These are phyloP conservation scores for Aleiodes sp. DNA, from an alignment of 1,140 invertebrate species.

Conservation along the genomic window DNA sequence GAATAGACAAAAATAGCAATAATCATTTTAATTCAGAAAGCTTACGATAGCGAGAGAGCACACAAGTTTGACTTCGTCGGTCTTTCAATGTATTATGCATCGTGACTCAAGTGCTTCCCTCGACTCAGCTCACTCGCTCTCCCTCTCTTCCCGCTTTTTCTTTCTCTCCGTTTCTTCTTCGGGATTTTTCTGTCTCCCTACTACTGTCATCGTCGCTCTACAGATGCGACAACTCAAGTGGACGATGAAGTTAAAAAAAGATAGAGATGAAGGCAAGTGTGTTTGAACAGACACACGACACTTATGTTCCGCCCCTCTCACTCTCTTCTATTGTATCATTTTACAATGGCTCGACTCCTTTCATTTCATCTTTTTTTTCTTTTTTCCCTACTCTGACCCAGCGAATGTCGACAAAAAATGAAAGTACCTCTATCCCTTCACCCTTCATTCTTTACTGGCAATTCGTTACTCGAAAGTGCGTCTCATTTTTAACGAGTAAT, in stretches of 20 bases:
- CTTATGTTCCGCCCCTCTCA: slow-evolving; percentile 48
- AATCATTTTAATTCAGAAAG: slow-evolving; percentile 2
- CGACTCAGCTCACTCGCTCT: not conserved
- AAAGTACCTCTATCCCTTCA: too few relatives aligned
- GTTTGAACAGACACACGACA: slow-evolving; percentile 60
- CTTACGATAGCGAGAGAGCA: not conserved
- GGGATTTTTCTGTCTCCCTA: not conserved
- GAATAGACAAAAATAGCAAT: not conserved
- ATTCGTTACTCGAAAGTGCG: not conserved
- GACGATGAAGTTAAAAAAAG: slow-evolving; percentile 20
- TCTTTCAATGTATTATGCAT: slow-evolving; percentile 43
- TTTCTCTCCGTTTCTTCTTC: not conserved
- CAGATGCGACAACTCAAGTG: not conserved
- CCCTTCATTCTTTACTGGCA: not conserved
- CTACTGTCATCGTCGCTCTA: not conserved
- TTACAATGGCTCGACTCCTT: slow-evolving; percentile 44
- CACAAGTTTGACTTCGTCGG: not conserved
- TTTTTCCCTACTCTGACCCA: not conserved
- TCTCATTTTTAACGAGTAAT: not conserved
- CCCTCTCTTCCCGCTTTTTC: not conserved
- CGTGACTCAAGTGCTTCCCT: slow-evolving; percentile 39
- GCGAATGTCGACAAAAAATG: not conserved
- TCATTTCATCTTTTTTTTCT: not conserved
- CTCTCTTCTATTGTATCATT: slow-evolving; percentile 53
- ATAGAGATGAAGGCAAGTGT: slow-evolving; percentile 42